These are phyloP conservation scores for Amphimedon queenslandica DNA, from an alignment of 37 sponge, comb jelly and placozoan genomes.

Conservation along the genomic window DNA sequence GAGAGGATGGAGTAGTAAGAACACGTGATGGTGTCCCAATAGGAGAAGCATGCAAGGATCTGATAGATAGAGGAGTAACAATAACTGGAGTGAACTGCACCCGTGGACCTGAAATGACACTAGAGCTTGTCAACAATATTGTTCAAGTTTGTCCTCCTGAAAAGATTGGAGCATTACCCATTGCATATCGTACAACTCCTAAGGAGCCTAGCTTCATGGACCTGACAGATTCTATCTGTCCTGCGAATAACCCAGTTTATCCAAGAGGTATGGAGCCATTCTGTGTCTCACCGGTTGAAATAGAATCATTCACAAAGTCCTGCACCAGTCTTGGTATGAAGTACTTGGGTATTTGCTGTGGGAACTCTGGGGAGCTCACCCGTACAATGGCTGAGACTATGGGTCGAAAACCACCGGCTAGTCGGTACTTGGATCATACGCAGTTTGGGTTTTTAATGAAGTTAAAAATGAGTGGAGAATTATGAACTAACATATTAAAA, in stretches of 20 bases:
- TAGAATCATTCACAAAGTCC: slow-evolving; percentile 33
- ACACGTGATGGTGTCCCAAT: slow-evolving; percentile 40
- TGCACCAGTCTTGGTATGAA: slow-evolving; percentile 37
- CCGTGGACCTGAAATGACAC: slow-evolving; percentile 45
- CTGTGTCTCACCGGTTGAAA: slow-evolving; percentile 19
- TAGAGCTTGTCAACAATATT: slow-evolving; percentile 43
- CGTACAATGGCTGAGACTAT: slow-evolving; percentile 53
- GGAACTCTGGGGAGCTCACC: slow-evolving; percentile 44
- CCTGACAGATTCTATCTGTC: slow-evolving; percentile 20
- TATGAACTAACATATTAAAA: too few species aligned
- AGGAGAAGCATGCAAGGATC: slow-evolving; percentile 25
- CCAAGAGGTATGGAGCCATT: slow-evolving; percentile 43
- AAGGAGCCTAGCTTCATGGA: slow-evolving; percentile 25
- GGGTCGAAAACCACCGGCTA: slow-evolving; percentile 29
- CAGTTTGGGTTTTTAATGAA: not conserved
- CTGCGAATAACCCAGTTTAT: slow-evolving; percentile 38
- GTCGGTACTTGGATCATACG: slow-evolving; percentile 21
- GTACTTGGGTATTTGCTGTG: slow-evolving; percentile 71
- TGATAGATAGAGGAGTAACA: slow-evolving; percentile 48
- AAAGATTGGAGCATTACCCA: slow-evolving; percentile 49
- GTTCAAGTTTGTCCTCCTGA: slow-evolving; percentile 37
- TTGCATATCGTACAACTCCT: slow-evolving; percentile 57
- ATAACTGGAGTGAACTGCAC: slow-evolving; percentile 49
- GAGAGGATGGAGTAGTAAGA: not conserved
- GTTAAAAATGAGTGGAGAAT: too few species aligned